Conservation (phyloP, 35 echinoderm and acorn worm genomes). For the Acanthaster planci region DNA sequence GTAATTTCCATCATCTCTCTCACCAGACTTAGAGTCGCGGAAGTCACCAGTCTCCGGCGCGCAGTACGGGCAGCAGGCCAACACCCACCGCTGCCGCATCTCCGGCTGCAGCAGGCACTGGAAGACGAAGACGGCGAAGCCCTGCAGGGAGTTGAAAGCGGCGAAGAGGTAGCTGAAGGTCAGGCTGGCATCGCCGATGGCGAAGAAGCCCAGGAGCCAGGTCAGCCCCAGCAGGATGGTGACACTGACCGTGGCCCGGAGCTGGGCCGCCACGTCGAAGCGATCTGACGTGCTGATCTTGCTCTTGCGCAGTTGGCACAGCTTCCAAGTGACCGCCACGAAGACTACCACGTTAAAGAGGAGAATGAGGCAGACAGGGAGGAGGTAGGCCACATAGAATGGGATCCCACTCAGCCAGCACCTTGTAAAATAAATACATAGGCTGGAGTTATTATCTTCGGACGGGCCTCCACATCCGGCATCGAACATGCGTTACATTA, state of each 20-base stretch:
- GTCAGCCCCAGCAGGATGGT: conserved; percentile 61
- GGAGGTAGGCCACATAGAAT: conserved; percentile 53
- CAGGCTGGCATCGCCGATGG: conserved; percentile 45
- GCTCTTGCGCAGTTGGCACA: conserved; percentile 46
- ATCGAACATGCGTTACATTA: background rate
- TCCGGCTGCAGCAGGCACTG: conserved; percentile 68
- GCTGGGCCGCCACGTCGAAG: conserved; percentile 50
- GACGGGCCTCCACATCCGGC: background rate
- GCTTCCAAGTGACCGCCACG: conserved; percentile 53
- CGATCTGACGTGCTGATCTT: conserved; percentile 50
- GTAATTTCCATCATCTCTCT: background rate
- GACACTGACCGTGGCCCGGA: conserved; percentile 43
- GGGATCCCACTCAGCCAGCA: conserved; percentile 45
- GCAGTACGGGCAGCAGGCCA: conserved; percentile 47
- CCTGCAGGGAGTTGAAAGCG: conserved; percentile 68
- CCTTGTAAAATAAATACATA: conserved; percentile 15
- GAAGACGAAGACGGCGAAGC: conserved; percentile 69
- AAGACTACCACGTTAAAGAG: conserved; percentile 72
- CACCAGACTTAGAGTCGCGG: background rate
- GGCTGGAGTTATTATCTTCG: background rate
- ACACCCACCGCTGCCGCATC: conserved; percentile 33
- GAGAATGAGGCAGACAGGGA: conserved; percentile 48
- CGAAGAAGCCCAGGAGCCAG: conserved; percentile 51
- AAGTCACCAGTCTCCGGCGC: background rate
- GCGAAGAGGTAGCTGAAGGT: conserved; percentile 74